Evolutionary conservation across 2,113 vertebrate genomes (phyloP).

Genomic region (Progne subis): DNA sequence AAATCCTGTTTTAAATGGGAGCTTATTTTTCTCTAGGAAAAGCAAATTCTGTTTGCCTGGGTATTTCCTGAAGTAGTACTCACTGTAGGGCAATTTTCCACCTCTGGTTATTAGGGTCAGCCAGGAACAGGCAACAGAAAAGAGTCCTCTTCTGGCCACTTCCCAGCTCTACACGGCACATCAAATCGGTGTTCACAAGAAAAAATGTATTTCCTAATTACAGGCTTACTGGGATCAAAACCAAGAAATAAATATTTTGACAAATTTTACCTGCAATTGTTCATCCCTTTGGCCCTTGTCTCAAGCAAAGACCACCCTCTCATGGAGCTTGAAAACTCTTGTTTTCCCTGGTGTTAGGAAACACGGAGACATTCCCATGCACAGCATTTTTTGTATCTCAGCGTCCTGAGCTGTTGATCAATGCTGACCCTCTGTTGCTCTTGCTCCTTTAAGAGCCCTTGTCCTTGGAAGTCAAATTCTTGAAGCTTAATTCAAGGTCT

Average conservation of each 20-base stretch:
- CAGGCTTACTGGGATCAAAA: not conserved
- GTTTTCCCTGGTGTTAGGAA: not conserved
- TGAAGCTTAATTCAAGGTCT: not conserved
- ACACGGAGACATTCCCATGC: not conserved
- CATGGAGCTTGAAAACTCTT: not conserved
- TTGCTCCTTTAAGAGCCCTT: slow-evolving; percentile 12
- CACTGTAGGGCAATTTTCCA: not conserved
- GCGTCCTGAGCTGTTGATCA: not conserved
- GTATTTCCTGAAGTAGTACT: not conserved
- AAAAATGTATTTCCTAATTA: not conserved
- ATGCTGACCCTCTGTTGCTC: not conserved
- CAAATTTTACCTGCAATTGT: not conserved
- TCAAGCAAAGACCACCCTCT: not conserved
- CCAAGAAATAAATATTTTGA: not conserved
- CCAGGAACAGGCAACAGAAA: not conserved
- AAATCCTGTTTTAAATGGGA: not conserved
- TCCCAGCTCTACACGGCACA: not conserved
- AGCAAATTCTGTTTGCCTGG: not conserved
- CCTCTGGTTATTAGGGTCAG: not conserved
- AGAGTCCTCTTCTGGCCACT: not conserved
- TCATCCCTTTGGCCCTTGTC: not conserved
- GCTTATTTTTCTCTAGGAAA: not conserved
- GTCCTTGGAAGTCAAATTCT: not conserved
- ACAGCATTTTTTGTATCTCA: not conserved
- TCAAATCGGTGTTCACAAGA: not conserved